Conservation (phyloP, 2,797 vertebrate species). For the Trematomus bernacchii region DNA sequence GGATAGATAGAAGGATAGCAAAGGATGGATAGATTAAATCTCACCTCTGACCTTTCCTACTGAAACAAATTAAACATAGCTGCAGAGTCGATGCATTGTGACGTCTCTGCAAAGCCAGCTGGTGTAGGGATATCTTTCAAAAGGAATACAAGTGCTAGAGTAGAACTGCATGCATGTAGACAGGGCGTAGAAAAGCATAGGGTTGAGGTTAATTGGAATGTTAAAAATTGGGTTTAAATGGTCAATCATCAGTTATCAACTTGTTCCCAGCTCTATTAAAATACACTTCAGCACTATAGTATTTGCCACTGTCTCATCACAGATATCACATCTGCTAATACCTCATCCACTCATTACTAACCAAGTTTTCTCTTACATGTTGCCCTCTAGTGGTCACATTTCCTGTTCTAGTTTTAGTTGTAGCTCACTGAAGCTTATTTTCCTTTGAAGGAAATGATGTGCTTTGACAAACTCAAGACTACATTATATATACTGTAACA, state of each 20-base stretch:
- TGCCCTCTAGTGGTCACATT: slow-evolving; percentile 47
- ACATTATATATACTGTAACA: neutral
- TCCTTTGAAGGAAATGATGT: neutral
- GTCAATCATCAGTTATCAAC: neutral
- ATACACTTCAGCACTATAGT: neutral
- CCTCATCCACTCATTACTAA: neutral
- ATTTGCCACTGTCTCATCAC: slow-evolving; percentile 8
- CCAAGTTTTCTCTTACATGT: slow-evolving; percentile 5
- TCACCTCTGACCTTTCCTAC: slow-evolving; percentile 12
- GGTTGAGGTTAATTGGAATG: neutral
- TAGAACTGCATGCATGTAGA: slow-evolving; percentile 6
- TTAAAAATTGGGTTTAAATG: neutral
- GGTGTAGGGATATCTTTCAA: neutral
- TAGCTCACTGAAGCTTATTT: neutral
- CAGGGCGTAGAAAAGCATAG: neutral
- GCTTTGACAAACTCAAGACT: neutral
- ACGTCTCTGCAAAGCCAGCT: neutral
- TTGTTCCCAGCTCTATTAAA: slow-evolving; percentile 1
- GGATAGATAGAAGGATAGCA: neutral
- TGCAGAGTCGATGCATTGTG: neutral
- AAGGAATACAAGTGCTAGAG: neutral
- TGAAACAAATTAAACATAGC: neutral
- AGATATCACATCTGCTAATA: slow-evolving; percentile 1
- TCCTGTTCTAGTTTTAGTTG: neutral
- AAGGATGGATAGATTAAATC: neutral